Conservation (phyloP, 2,113 vertebrate genomes). For the Brachyistius frenatus region DNA sequence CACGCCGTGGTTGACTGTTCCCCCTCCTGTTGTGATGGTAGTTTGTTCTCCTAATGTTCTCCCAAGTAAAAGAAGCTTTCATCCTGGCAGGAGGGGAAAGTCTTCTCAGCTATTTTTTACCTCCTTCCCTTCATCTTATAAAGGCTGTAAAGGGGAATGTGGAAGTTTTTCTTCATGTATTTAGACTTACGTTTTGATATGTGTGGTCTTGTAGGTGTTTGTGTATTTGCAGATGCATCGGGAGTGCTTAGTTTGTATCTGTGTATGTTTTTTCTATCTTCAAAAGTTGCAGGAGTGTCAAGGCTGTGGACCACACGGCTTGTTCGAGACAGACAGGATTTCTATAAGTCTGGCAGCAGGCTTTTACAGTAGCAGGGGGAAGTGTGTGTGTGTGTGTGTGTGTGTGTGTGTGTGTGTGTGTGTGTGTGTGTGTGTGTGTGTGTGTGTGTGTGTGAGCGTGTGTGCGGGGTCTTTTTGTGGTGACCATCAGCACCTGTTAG, state of each 20-base stretch:
- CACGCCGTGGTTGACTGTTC: conserved; percentile 68
- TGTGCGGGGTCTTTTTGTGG: conserved; percentile 26
- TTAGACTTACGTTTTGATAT: conserved; percentile 37
- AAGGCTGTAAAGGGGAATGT: conserved; percentile 34
- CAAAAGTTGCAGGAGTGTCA: conserved; percentile 26
- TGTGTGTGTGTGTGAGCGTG: too few relatives aligned
- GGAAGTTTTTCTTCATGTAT: conserved; percentile 19
- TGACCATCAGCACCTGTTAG: conserved; percentile 75
- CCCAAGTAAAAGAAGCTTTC: conserved; percentile 77
- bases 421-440: not conserved
- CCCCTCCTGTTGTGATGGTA: conserved; percentile 79
- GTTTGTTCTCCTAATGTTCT: conserved; percentile 83
- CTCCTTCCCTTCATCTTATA: conserved; percentile 51
- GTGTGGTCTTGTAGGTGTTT: conserved; percentile 36
- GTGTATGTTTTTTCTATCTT: conserved; percentile 33
- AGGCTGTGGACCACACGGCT: conserved; percentile 67
- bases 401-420: not conserved
- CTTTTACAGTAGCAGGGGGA: conserved; percentile 70
- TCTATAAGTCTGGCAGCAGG: conserved; percentile 63
- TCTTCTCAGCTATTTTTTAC: conserved; percentile 62
- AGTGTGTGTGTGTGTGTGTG: conserved; percentile 25
- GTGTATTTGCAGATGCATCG: conserved; percentile 9
- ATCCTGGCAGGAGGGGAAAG: conserved; percentile 79
- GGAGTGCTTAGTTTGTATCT: not conserved
- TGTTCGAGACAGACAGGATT: conserved; percentile 64